phyloP scores from a whole-genome alignment of 2,888 invertebrate genomes.

The Tipula vernalis region DNA sequence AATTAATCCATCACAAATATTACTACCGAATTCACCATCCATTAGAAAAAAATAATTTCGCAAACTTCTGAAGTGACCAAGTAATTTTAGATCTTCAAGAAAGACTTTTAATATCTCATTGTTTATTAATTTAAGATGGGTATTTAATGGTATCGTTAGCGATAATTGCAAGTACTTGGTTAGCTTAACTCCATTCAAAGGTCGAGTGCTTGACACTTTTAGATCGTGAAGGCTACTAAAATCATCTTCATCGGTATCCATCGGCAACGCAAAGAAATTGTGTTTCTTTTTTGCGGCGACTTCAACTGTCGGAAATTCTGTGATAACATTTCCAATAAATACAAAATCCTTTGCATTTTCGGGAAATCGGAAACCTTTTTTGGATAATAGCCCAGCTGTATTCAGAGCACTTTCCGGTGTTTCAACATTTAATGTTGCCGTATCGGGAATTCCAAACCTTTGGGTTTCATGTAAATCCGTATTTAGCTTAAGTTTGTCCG shows the following conservation, averaged over 20 bases:
- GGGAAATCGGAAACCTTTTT: slow-evolving; percentile 22
- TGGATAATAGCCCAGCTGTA: slow-evolving; percentile 24
- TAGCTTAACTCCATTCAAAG: slow-evolving; percentile 27
- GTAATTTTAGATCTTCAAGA: slow-evolving; percentile 44
- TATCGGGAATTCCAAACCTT: slow-evolving; percentile 13
- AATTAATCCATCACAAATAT: slow-evolving; percentile 57
- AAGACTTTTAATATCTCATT: slow-evolving; percentile 59
- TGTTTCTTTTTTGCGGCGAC: not conserved
- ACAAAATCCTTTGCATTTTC: not conserved
- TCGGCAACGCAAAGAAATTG: not conserved
- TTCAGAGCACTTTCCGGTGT: slow-evolving; percentile 25
- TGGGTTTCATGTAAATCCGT: not conserved
- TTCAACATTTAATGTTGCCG: slow-evolving; percentile 15
- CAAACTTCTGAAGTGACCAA: slow-evolving; percentile 59
- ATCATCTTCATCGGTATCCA: slow-evolving; percentile 1
- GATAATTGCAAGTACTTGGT: slow-evolving; percentile 52
- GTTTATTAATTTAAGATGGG: slow-evolving; percentile 56
- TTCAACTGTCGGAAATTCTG: not conserved
- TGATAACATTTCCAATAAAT: not conserved
- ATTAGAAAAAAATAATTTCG: slow-evolving; percentile 65
- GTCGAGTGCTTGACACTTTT: slow-evolving; percentile 13
- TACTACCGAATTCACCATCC: slow-evolving; percentile 67
- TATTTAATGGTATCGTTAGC: slow-evolving; percentile 51
- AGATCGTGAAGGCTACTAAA: not conserved
- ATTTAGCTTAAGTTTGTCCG: slow-evolving; percentile 9